Evolutionary conservation across 2,888 invertebrate genomes (phyloP).

Genomic region (Balanococcus diminutus): DNA sequence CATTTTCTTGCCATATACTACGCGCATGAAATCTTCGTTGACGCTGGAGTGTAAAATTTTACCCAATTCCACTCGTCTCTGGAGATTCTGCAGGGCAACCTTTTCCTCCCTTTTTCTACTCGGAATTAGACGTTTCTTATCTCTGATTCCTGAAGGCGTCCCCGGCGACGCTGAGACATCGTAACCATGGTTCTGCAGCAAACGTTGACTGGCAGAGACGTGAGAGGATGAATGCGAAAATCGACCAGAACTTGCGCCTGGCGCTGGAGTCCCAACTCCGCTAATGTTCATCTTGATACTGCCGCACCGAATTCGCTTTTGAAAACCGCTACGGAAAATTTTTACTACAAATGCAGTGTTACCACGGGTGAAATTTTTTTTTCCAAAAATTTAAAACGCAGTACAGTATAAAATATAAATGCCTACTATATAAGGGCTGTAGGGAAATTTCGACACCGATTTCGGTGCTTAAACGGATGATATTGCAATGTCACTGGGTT

Average conservation of each 20-base stretch:
- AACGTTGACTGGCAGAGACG: slow-evolving; percentile 48
- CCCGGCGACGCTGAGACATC: slow-evolving; percentile 16
- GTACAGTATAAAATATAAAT: too few species aligned
- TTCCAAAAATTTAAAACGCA: background rate
- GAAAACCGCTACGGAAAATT: slow-evolving; percentile 12
- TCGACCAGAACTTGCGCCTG: slow-evolving; percentile 13
- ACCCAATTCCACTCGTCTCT: slow-evolving; percentile 64
- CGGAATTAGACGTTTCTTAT: slow-evolving; percentile 61
- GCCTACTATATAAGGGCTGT: background rate
- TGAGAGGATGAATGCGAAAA: background rate
- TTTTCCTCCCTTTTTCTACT: slow-evolving; percentile 73
- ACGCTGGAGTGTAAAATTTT: slow-evolving; percentile 44
- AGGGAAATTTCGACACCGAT: background rate
- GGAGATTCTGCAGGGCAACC: slow-evolving; percentile 72
- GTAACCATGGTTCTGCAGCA: slow-evolving; percentile 46
- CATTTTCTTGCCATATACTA: slow-evolving; percentile 45
- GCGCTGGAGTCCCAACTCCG: slow-evolving; percentile 44
- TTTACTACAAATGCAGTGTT: slow-evolving; percentile 18
- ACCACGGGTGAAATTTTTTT: background rate
- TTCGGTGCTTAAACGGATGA: background rate
- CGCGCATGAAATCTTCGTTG: slow-evolving; percentile 50
- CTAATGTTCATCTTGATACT: slow-evolving; percentile 49
- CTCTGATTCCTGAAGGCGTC: slow-evolving; percentile 18
- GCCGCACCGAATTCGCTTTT: slow-evolving; percentile 34
- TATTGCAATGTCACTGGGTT: slow-evolving; percentile 21